Conservation (phyloP, 2,888 invertebrate species). For the Piscicola geometra region DNA sequence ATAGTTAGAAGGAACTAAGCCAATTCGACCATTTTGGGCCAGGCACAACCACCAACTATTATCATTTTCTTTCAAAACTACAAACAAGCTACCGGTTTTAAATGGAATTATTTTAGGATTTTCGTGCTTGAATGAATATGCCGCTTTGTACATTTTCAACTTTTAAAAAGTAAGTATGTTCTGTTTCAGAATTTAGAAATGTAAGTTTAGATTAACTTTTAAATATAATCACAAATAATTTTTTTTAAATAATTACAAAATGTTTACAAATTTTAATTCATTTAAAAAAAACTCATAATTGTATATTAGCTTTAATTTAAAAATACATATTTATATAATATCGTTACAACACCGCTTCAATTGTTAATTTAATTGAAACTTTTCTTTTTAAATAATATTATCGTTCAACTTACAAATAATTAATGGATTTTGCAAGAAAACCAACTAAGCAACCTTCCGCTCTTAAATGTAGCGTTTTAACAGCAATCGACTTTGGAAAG, state of each 20-base stretch:
- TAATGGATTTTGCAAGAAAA: conserved; percentile 5
- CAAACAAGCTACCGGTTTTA: conserved; percentile 38
- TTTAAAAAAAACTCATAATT: too few relatives aligned
- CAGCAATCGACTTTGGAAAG: conserved; percentile 19
- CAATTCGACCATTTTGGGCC: conserved; percentile 40
- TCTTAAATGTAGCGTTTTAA: neutral
- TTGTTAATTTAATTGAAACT: too few relatives aligned
- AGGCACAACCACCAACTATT: conserved; percentile 43
- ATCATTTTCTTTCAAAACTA: conserved; percentile 41
- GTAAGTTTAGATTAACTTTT: too few relatives aligned
- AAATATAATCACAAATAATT: too few relatives aligned
- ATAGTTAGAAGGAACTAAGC: conserved; percentile 44
- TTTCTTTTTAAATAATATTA: neutral
- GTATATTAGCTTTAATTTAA: too few relatives aligned
- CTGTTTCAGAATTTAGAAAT: too few relatives aligned
- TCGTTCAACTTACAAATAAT: neutral
- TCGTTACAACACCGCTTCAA: too few relatives aligned
- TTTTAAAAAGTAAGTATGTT: too few relatives aligned
- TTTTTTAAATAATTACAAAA: too few relatives aligned
- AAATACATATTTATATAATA: too few relatives aligned
- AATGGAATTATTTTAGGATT: conserved; percentile 40
- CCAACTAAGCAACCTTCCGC: neutral
- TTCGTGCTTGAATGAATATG: conserved; percentile 36
- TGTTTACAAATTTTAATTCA: too few relatives aligned
- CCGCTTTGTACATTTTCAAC: too few relatives aligned